Conservation (phyloP, 2,797 vertebrate species). For the Pantherophis vulpinus region DNA sequence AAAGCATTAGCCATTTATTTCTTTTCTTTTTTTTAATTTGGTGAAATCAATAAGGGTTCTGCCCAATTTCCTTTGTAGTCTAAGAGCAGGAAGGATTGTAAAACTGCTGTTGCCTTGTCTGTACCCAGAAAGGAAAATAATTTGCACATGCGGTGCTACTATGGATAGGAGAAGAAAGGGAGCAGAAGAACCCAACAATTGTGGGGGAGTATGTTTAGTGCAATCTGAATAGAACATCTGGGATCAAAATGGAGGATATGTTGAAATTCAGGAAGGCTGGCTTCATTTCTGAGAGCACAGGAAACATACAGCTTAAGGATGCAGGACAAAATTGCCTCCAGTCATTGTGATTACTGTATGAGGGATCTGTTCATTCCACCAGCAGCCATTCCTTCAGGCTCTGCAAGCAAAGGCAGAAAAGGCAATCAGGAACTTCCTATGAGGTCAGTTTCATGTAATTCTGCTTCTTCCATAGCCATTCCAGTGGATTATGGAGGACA, state of each 20-base stretch:
- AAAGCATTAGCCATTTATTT: not conserved
- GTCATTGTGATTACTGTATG: not conserved
- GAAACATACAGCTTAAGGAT: not conserved
- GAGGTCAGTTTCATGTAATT: not conserved
- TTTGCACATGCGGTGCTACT: not conserved
- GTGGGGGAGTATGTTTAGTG: not conserved
- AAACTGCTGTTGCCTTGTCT: not conserved
- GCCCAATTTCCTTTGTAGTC: not conserved
- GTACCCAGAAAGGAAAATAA: not conserved
- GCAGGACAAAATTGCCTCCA: not conserved
- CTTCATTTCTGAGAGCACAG: not conserved
- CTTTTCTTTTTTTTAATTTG: not conserved
- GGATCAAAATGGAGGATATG: not conserved
- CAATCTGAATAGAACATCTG: not conserved
- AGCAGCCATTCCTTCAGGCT: not conserved
- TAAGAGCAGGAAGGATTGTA: not conserved
- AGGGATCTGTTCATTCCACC: not conserved
- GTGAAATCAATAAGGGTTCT: not conserved
- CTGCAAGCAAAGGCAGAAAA: not conserved
- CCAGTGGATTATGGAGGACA: not conserved
- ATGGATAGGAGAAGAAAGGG: not conserved
- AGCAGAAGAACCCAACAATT: not conserved
- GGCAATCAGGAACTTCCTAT: not conserved
- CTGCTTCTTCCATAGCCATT: not conserved
- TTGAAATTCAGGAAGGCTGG: not conserved